phyloP scores from a whole-genome alignment of 2,113 vertebrate species.

The Zapus hudsonius region DNA sequence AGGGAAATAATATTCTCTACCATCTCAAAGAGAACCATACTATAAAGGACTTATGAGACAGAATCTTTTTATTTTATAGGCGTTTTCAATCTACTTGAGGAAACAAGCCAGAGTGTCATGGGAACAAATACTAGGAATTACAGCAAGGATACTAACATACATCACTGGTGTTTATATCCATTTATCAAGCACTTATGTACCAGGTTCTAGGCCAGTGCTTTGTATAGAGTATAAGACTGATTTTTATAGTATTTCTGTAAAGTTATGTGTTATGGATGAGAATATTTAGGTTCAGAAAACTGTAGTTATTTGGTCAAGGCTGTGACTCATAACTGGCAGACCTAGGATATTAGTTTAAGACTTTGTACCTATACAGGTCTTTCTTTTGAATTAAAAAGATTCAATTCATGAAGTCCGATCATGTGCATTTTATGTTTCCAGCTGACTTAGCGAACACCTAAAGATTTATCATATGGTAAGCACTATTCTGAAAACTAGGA shows the following conservation, averaged over 20 bases:
- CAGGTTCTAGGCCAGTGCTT: not conserved
- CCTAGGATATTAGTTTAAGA: not conserved
- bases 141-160: not conserved
- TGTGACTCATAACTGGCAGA: not conserved
- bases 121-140: not conserved
- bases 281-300: slow-evolving; percentile 9
- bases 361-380: not conserved
- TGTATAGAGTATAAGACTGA: slow-evolving; percentile 11
- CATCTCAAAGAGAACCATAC: slow-evolving; percentile 47
- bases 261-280: slow-evolving; percentile 28
- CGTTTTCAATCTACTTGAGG: slow-evolving; percentile 33
- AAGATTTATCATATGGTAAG: not conserved
- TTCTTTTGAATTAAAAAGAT: slow-evolving; percentile 33
- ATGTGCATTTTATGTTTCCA: slow-evolving; percentile 16
- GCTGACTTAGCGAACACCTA: slow-evolving; percentile 15
- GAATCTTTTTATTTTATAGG: not conserved
- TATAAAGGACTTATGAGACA: not conserved
- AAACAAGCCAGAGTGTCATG: slow-evolving; percentile 16
- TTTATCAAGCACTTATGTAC: not conserved
- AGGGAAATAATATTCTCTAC: not conserved
- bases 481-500: not conserved
- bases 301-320: slow-evolving; percentile 1
- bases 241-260: slow-evolving; percentile 43
- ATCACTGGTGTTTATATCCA: not conserved
- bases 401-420: not conserved